Percentiles rank a stretch among this genome's conserved stretches.
Conservation (phyloP, 2,797 vertebrate genomes). For the Rhinichthys osculus region DNA sequence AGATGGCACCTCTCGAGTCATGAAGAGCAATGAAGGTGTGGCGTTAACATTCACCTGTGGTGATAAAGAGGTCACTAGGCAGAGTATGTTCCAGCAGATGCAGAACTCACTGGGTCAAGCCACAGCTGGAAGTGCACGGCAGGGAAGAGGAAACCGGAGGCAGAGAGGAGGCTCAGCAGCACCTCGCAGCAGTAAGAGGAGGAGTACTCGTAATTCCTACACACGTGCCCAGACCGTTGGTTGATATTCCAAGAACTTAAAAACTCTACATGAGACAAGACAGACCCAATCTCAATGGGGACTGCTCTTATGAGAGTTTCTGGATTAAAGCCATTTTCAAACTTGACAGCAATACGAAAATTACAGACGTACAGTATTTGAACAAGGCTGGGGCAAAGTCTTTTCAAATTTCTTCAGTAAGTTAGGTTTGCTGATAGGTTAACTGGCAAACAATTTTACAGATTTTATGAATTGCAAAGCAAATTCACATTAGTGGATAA, state of each 20-base stretch:
- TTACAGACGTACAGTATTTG: neutral
- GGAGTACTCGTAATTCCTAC: conserved; percentile 70
- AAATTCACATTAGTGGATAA: neutral
- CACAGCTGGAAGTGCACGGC: conserved; percentile 72
- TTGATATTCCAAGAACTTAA: conserved; percentile 41
- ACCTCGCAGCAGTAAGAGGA: conserved; percentile 69
- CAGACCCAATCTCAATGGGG: neutral
- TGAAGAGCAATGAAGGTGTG: conserved; percentile 91
- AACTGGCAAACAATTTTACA: neutral
- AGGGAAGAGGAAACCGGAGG: conserved; percentile 68
- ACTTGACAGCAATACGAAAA: neutral
- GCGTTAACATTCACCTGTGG: conserved; percentile 91
- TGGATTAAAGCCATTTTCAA: conserved; percentile 2
- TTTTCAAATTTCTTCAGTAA: neutral
- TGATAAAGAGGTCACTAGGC: conserved; percentile 80
- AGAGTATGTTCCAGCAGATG: conserved; percentile 88
- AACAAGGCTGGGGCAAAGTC: neutral
- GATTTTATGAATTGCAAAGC: neutral
- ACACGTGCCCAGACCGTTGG: conserved; percentile 55
- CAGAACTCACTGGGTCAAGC: conserved; percentile 75
- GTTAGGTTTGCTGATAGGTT: neutral
- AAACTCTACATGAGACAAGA: neutral
- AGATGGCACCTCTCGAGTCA: conserved; percentile 90
- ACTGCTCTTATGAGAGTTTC: neutral
- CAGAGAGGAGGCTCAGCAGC: conserved; percentile 70